A percentile compares a stretch with the other conserved stretches of the same genome.
Conservation (phyloP, 2,113 vertebrate species). For the Rhinopomastus cyanomelas region DNA sequence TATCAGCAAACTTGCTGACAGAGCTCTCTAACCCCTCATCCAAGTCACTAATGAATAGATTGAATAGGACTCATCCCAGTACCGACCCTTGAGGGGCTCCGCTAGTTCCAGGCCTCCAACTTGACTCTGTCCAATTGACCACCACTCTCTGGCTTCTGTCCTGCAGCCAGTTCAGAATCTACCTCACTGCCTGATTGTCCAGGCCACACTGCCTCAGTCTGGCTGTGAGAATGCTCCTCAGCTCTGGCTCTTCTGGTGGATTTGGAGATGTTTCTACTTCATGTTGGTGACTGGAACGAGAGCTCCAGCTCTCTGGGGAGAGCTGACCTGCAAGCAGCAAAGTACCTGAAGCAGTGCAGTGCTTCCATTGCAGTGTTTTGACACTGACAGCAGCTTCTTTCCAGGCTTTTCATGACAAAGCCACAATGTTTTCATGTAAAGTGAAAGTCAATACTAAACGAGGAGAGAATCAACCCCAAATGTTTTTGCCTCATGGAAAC, state of each 20-base stretch:
- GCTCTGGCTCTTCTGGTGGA: neutral
- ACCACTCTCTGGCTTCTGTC: too few species aligned
- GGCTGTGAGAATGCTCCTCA: too few species aligned
- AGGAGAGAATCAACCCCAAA: constrained; percentile 20
- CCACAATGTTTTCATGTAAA: neutral
- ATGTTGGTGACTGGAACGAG: neutral
- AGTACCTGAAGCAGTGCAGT: neutral
- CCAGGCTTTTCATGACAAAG: neutral
- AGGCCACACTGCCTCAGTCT: too few species aligned
- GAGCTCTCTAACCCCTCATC: too few species aligned
- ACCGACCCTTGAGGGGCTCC: too few species aligned
- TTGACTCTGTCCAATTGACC: too few species aligned
- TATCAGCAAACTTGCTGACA: too few species aligned
- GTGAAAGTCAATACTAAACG: constrained; percentile 2
- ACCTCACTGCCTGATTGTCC: too few species aligned
- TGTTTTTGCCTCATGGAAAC: constrained; percentile 60
- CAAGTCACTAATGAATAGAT: too few species aligned
- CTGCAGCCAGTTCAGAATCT: too few species aligned
- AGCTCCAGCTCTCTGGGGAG: neutral
- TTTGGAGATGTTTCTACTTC: neutral
- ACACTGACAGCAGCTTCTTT: neutral
- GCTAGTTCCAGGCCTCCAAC: too few species aligned
- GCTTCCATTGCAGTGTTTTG: neutral
- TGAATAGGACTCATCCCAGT: too few species aligned
- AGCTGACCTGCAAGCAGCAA: neutral